A percentile compares a stretch with the other conserved stretches of the same genome.
These are phyloP conservation scores for Misgurnus anguillicaudatus DNA, from an alignment of 2,113 vertebrate genomes.

Conservation along the genomic window DNA sequence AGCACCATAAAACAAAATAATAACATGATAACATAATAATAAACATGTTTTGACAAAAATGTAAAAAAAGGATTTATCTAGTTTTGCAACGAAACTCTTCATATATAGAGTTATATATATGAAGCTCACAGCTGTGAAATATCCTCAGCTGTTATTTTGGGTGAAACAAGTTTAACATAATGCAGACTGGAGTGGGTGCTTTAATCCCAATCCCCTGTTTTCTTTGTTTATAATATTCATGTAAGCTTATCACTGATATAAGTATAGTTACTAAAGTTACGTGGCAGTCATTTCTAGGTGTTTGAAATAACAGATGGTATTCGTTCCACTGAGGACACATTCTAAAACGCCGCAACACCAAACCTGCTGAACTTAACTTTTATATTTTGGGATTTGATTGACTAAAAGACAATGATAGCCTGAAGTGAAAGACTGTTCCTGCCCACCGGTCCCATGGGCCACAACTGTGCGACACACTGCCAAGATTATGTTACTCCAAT, in stretches of 20 bases:
- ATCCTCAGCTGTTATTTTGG: constrained; percentile 13
- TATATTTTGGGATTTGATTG: constrained; percentile 52
- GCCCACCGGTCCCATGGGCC: constrained; percentile 58
- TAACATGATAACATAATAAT: no score
- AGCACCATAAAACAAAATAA: no score
- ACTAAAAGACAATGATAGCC: constrained; percentile 59
- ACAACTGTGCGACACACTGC: constrained; percentile 61
- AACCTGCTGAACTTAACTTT: constrained; percentile 41
- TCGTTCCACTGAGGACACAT: constrained; percentile 17
- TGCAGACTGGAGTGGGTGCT: constrained; percentile 29
- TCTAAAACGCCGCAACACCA: constrained; percentile 3
- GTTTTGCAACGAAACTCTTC: no score
- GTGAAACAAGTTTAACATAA: constrained; percentile 28
- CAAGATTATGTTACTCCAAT: constrained; percentile 67
- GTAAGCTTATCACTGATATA: constrained; percentile 41
- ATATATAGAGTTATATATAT: no score
- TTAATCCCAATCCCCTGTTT: constrained; percentile 22
- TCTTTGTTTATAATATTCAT: constrained; percentile 24
- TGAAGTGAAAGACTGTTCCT: constrained; percentile 47
- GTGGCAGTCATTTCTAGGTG: constrained; percentile 51
- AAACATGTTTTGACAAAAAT: no score
- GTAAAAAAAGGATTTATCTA: no score
- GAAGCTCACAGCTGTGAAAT: constrained; percentile 16
- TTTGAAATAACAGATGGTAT: constrained; percentile 51
- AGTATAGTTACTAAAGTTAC: constrained; percentile 4